These are phyloP conservation scores for Intoshia linei DNA, from an alignment of 1,140 invertebrate genomes.

Conservation along the genomic window DNA sequence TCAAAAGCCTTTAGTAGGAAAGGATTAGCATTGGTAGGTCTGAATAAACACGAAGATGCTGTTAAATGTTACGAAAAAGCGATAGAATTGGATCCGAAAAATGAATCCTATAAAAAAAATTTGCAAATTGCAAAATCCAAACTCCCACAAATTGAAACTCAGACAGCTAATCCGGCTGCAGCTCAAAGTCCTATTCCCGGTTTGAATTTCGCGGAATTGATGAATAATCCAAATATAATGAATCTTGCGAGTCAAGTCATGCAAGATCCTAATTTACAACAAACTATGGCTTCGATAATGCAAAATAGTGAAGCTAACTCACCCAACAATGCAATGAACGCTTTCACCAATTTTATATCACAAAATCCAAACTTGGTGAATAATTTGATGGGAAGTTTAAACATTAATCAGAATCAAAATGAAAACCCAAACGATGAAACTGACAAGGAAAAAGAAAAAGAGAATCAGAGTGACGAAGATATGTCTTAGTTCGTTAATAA, in stretches of 20 bases:
- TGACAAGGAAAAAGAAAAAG: too few species aligned
- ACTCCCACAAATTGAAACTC: background rate
- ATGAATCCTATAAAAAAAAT: slow-evolving; percentile 6
- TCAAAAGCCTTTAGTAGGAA: slow-evolving; percentile 6
- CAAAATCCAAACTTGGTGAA: too few species aligned
- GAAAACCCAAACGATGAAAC: too few species aligned
- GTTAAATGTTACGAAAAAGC: slow-evolving; percentile 5
- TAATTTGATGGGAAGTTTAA: too few species aligned
- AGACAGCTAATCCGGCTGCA: slow-evolving; percentile 6
- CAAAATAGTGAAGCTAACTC: too few species aligned
- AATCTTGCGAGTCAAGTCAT: slow-evolving; percentile 15
- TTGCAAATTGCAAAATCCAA: slow-evolving; percentile 4
- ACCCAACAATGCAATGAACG: too few species aligned
- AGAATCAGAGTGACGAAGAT: too few species aligned
- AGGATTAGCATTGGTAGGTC: slow-evolving; percentile 6
- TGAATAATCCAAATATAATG: slow-evolving; percentile 16
- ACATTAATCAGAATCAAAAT: too few species aligned
- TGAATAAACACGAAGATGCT: slow-evolving; percentile 5
- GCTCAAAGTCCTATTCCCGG: slow-evolving; percentile 9
- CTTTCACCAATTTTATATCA: too few species aligned
- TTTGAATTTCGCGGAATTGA: slow-evolving; percentile 11
- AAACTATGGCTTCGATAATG: too few species aligned
- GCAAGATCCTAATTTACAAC: too few species aligned
- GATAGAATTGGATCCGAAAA: slow-evolving; percentile 6
- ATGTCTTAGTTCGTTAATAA: too few species aligned